Evolutionary conservation across 2,888 invertebrate species (phyloP).

Genomic region (Diaphora mendica): DNA sequence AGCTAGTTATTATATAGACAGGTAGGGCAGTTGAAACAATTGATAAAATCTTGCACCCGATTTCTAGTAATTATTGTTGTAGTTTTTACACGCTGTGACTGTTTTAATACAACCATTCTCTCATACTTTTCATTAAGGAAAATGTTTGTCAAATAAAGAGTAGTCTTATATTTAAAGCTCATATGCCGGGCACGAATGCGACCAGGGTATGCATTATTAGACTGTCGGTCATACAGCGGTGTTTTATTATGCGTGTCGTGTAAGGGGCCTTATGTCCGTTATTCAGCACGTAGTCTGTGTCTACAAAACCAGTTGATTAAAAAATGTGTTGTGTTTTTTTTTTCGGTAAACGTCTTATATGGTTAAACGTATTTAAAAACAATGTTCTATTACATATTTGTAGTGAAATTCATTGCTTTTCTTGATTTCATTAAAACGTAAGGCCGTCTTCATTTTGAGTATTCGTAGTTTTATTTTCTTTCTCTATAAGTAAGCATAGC

Average conservation of each 20-base stretch:
- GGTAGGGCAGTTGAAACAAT: too few relatives aligned
- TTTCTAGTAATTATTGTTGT: too few relatives aligned
- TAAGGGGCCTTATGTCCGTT: constrained; percentile 20
- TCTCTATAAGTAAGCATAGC: too few relatives aligned
- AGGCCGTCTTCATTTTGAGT: neutral
- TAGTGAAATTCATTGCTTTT: too few relatives aligned
- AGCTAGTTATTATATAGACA: too few relatives aligned
- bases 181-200: constrained; percentile 40
- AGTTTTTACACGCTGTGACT: constrained; percentile 4
- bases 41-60: too few relatives aligned
- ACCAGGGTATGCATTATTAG: constrained; percentile 51
- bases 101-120: constrained; percentile 26
- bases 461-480: too few relatives aligned
- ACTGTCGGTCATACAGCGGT: constrained; percentile 23
- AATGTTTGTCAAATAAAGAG: constrained; percentile 34
- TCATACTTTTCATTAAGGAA: constrained; percentile 5
- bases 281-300: constrained; percentile 24
- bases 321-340: constrained; percentile 16
- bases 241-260: constrained; percentile 41
- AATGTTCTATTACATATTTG: too few relatives aligned
- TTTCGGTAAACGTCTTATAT: neutral
- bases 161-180: constrained; percentile 24
- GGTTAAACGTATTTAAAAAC: neutral
- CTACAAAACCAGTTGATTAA: constrained; percentile 35
- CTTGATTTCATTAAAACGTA: neutral